These are phyloP conservation scores for Channa striata DNA, from an alignment of 2,797 vertebrate genomes.

Conservation along the genomic window DNA sequence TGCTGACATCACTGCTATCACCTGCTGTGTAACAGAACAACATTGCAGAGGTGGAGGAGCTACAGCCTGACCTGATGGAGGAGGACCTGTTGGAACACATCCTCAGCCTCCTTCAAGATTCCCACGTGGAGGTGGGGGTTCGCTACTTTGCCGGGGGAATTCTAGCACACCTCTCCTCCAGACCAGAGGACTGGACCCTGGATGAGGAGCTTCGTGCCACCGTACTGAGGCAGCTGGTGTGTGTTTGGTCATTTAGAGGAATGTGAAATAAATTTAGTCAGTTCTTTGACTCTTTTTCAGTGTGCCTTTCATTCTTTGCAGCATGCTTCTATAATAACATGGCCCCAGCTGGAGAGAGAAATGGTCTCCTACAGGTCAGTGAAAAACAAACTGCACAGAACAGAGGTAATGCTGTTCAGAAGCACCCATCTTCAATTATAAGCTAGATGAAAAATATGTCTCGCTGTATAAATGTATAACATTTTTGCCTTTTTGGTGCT, in stretches of 20 bases:
- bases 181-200: constrained; percentile 89
- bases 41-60: constrained; percentile 93
- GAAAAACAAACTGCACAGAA: neutral
- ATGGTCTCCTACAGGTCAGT: constrained; percentile 96
- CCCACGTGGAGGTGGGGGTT: constrained; percentile 87
- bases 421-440: constrained; percentile 2
- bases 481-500: neutral
- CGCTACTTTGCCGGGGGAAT: constrained; percentile 95
- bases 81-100: constrained; percentile 93
- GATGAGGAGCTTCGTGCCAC: constrained; percentile 84
- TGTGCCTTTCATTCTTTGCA: constrained; percentile 76
- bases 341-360: constrained; percentile 91
- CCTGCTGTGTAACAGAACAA: constrained; percentile 86
- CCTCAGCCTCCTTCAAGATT: constrained; percentile 87
- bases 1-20: neutral
- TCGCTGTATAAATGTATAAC: too few relatives aligned
- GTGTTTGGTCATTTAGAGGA: constrained; percentile 27
- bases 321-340: constrained; percentile 92
- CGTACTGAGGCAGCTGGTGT: constrained; percentile 90
- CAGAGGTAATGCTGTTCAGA: neutral
- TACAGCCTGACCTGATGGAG: constrained; percentile 91
- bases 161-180: constrained; percentile 92
- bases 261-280: neutral
- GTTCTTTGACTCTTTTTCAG: constrained; percentile 7
- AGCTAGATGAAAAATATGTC: too few relatives aligned